Conservation (phyloP, 2,113 vertebrate genomes). For the Hoplias malabaricus region DNA sequence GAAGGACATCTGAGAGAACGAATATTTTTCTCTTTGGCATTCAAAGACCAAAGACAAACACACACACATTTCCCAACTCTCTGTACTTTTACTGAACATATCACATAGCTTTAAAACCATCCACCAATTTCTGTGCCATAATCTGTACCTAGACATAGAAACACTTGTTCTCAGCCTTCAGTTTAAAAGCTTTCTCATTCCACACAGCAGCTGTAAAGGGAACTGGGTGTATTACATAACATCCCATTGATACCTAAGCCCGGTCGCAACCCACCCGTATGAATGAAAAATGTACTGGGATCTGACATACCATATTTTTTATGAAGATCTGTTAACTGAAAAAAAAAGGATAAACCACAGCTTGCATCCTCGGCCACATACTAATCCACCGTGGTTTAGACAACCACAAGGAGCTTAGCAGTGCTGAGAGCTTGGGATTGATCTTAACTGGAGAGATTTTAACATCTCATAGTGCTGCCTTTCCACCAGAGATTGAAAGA, state of each 20-base stretch:
- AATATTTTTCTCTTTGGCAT: background rate
- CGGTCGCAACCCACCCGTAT: background rate
- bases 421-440: background rate
- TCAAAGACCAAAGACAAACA: background rate
- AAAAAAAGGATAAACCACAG: background rate
- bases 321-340: background rate
- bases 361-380: background rate
- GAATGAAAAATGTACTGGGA: constrained; percentile 1
- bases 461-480: background rate
- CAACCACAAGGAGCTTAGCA: background rate
- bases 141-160: background rate
- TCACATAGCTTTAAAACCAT: background rate
- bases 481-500: background rate
- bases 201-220: background rate
- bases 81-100: background rate
- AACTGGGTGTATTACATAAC: background rate
- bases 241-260: background rate
- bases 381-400: background rate
- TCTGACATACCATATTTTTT: background rate
- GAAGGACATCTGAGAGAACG: background rate
- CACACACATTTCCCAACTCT: background rate
- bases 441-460: background rate
- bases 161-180: background rate
- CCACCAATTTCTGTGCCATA: background rate
- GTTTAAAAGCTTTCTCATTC: background rate